Percentiles rank a stretch among this genome's conserved stretches.
phyloP scores from a whole-genome alignment of 2,888 invertebrate genomes.

The Drosophila pegasa region DNA sequence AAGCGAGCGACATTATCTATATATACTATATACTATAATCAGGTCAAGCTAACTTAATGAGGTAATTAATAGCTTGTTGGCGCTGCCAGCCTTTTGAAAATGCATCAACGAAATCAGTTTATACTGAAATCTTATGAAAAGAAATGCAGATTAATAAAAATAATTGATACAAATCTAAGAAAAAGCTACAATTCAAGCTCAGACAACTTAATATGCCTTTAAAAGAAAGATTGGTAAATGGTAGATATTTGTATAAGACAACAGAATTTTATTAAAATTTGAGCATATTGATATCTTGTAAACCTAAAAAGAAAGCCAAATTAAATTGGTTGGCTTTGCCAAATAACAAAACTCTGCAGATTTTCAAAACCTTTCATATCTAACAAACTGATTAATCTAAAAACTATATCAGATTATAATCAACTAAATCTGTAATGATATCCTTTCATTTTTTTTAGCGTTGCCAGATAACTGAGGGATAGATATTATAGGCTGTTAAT shows the following conservation, averaged over 20 bases:
- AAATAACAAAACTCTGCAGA: background rate
- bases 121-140: background rate
- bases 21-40: background rate
- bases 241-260: background rate
- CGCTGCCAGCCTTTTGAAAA: background rate
- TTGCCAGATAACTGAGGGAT: background rate
- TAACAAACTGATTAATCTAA: background rate
- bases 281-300: background rate
- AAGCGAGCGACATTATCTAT: background rate
- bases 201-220: constrained; percentile 2
- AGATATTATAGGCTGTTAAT: background rate
- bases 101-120: background rate
- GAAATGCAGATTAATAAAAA: background rate
- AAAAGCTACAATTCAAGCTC: background rate
- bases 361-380: background rate
- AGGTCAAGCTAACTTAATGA: constrained; percentile 4
- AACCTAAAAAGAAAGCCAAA: background rate
- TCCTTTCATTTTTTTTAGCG: background rate
- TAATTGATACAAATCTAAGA: background rate
- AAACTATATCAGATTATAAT: background rate
- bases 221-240: background rate
- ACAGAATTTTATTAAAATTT: background rate
- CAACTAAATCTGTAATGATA: background rate
- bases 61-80: background rate
- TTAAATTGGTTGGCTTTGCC: background rate